Percentiles rank a stretch among this genome's conserved stretches.
Evolutionary conservation across 2,113 vertebrate species (phyloP).

Genomic region (Melanostigma gelatinosum): DNA sequence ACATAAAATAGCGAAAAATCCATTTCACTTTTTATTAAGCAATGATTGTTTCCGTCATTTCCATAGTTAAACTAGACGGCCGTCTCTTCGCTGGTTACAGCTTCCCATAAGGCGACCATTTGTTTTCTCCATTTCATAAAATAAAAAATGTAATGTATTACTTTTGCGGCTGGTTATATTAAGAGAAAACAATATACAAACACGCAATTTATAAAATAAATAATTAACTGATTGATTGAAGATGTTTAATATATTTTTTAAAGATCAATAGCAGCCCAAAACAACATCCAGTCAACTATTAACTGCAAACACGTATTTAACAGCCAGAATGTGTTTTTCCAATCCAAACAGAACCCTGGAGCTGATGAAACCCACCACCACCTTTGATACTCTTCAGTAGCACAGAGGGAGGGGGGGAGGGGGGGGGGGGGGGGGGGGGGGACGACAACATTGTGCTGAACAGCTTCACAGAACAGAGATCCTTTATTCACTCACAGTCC

Average conservation of each 20-base stretch:
- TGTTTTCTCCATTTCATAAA: not conserved
- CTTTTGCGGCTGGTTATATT: not conserved
- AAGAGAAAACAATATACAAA: not conserved
- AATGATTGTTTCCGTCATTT: not conserved
- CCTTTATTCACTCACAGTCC: slow-evolving; percentile 21
- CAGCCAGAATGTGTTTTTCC: not conserved
- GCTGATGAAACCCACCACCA: not conserved
- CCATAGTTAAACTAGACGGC: not conserved
- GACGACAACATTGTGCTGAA: not conserved
- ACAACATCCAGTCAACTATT: not conserved
- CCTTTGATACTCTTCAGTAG: not conserved
- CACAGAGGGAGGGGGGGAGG: not conserved
- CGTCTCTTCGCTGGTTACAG: not conserved
- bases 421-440: no score
- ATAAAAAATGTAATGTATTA: not conserved
- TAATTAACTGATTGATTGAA: not conserved
- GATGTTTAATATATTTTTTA: not conserved
- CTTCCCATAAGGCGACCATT: not conserved
- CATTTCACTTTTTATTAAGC: not conserved
- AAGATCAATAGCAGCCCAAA: not conserved
- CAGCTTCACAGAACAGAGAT: slow-evolving; percentile 6
- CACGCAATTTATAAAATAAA: not conserved
- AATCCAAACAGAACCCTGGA: slow-evolving; percentile 7
- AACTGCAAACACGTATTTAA: not conserved
- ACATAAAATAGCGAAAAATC: not conserved